A percentile compares a stretch with the other conserved stretches of the same genome.
phyloP scores from a whole-genome alignment of 2,888 invertebrate species.

The Nymphalis polychloros region DNA sequence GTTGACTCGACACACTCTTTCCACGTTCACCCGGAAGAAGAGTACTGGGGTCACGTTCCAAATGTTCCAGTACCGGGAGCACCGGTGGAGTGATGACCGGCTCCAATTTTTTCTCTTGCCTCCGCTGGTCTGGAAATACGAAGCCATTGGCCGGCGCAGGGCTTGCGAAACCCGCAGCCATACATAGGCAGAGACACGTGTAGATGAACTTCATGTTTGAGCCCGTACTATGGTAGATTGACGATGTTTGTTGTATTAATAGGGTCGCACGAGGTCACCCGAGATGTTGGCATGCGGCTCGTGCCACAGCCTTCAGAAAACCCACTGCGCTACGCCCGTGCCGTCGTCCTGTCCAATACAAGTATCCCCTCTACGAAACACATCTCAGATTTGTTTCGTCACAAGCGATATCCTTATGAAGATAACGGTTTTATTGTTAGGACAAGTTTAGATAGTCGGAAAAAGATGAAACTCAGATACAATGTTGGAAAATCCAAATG shows the following conservation, averaged over 20 bases:
- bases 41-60: slow-evolving; percentile 77
- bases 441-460: slow-evolving; percentile 51
- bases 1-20: slow-evolving; percentile 42
- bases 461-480: slow-evolving; percentile 43
- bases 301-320: slow-evolving; percentile 81
- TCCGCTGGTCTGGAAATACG: slow-evolving; percentile 65
- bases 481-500: slow-evolving; percentile 66
- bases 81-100: slow-evolving; percentile 77
- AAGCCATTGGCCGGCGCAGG: slow-evolving; percentile 67
- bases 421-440: slow-evolving; percentile 67
- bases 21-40: slow-evolving; percentile 61
- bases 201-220: slow-evolving; percentile 71
- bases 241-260: slow-evolving; percentile 76
- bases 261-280: slow-evolving; percentile 74
- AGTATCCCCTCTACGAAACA: slow-evolving; percentile 61
- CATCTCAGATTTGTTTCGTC: slow-evolving; percentile 43
- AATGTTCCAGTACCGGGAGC: slow-evolving; percentile 74
- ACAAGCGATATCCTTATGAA: slow-evolving; percentile 57
- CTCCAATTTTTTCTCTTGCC: slow-evolving; percentile 65
- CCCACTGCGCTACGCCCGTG: slow-evolving; percentile 72
- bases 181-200: slow-evolving; percentile 56
- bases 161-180: slow-evolving; percentile 45
- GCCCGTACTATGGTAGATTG: slow-evolving; percentile 64
- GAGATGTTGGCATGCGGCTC: slow-evolving; percentile 79
- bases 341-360: slow-evolving; percentile 66